Conservation (phyloP, 2,113 vertebrate genomes). For the Leucoraja erinaceus region DNA sequence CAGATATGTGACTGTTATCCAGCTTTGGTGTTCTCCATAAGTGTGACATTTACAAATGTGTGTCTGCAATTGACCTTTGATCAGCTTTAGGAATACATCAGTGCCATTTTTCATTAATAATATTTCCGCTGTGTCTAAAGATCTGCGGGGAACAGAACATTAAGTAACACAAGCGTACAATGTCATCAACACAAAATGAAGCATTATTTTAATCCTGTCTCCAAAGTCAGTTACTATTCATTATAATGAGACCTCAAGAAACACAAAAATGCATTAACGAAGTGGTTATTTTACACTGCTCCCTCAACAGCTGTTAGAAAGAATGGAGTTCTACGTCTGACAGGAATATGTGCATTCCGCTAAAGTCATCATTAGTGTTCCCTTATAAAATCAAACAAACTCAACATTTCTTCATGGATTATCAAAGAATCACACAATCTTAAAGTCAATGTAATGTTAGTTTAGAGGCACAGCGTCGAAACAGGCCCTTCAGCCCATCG, state of each 20-base stretch:
- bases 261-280: background rate
- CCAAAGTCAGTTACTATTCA: background rate
- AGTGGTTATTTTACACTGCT: background rate
- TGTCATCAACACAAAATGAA: slow-evolving; percentile 16
- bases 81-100: background rate
- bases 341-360: background rate
- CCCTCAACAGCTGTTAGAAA: background rate
- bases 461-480: too few relatives aligned
- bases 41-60: background rate
- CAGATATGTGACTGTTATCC: background rate
- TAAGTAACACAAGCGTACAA: background rate
- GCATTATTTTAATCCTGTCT: background rate
- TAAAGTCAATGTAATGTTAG: too few relatives aligned
- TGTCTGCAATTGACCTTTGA: background rate
- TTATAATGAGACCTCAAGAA: slow-evolving; percentile 23
- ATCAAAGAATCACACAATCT: background rate
- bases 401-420: background rate
- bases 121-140: background rate
- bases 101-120: background rate
- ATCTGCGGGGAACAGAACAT: background rate
- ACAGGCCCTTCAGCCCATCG: too few relatives aligned
- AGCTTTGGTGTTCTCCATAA: background rate
- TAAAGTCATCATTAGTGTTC: background rate
- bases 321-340: background rate
- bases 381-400: background rate